Base-by-base conservation (phyloP, 1,140 invertebrate species). In the Lasioglossum albipes region DNA sequence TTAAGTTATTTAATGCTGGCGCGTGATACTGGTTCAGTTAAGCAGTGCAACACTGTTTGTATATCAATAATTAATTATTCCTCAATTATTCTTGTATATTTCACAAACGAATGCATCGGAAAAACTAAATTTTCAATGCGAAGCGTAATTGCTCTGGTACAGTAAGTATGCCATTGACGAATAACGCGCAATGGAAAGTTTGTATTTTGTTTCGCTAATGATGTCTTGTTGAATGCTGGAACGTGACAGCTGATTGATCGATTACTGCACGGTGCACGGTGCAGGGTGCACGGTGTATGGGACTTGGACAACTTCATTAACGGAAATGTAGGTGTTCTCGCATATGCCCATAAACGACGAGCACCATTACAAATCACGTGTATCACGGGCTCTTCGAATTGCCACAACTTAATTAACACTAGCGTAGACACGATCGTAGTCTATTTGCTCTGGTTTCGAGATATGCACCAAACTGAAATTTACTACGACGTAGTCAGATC, bases 351-450 rank as follows among this genome's bases (percentile, higher is more conserved):
- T 68, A 75, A 80, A 57, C 78, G 70, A 36, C 70, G n/a, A 75
- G 72, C 20, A 80, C 78, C 72, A 62, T 74, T 80, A 31, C 72
- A 68, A 80, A 68, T 68, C 72, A 75, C n/a, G 16, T 27, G 72
- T 68, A 75, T 79, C 62, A 13, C 41, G 7, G 7, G 31, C 22
- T 27, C 18, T 68, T 75, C 52, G 41, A 75, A 74, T 54, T 62
- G 65, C 31, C 41, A 49, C 12, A 16, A 27, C 45, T 68, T 80
- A 75, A 80, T 75, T 80, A 80, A 49, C 77, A 45, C 77, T 12
- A 22, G 31, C 16, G 31, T 20, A 16, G 70, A 74, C 59, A 45
- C 27, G 62, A 79, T 66, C 57, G 36, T 66, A 45, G 16, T 22
- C 20, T 18, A 57, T 57, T 49, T n/a, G 22, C 5, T 0, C 27